Evolutionary conservation across 2,113 vertebrate species (phyloP).

Genomic region (Rattus rattus): DNA sequence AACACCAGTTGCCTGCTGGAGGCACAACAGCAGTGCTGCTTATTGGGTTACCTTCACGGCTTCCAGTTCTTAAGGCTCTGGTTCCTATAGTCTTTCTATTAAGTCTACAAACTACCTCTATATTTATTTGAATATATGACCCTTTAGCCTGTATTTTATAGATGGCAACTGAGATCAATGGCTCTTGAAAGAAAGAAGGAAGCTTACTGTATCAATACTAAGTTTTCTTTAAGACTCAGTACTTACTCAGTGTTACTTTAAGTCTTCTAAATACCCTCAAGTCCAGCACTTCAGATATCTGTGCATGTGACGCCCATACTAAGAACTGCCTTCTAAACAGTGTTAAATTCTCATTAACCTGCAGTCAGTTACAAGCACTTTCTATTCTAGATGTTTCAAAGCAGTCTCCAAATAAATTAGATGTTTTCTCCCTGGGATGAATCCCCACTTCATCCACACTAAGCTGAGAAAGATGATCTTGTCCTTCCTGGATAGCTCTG

Average conservation of each 20-base stretch:
- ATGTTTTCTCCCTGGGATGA: background rate
- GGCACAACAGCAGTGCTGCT: accelerated
- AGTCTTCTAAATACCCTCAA: background rate
- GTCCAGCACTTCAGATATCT: background rate
- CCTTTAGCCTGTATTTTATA: constrained; percentile 11
- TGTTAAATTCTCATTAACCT: background rate
- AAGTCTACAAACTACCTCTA: background rate
- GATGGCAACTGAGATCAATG: background rate
- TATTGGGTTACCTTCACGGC: background rate
- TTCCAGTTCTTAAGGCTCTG: background rate
- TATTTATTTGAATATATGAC: background rate
- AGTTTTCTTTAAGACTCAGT: background rate
- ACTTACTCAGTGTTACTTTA: background rate
- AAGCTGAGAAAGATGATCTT: background rate
- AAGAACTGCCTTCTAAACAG: background rate
- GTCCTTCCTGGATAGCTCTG: background rate
- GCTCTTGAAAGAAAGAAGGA: background rate
- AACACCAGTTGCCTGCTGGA: no score
- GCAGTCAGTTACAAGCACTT: background rate
- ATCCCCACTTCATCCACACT: background rate
- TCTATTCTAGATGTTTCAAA: background rate
- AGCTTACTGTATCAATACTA: background rate
- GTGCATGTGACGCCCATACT: background rate
- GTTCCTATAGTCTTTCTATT: background rate
- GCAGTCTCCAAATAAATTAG: background rate